Evolutionary conservation across 1,140 invertebrate species (phyloP), one percentile per base, ranked within the genome.

Genomic region (Platorchestia sp.): DNA sequence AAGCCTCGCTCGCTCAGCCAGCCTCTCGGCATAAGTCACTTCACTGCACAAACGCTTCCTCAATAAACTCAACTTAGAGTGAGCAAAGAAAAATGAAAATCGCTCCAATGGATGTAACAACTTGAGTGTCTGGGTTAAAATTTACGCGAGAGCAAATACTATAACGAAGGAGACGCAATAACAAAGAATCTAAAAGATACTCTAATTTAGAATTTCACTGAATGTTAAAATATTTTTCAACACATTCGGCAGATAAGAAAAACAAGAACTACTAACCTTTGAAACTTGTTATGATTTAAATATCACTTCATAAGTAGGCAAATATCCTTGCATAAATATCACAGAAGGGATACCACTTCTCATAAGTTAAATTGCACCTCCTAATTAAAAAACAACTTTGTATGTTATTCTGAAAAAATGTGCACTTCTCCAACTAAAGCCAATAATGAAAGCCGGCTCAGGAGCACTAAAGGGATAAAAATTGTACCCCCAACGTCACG

Each of bases 11-110:
- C 43, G 27, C 14, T 89, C 87, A 44, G 87, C 41, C 27, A 89
- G 27, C 27, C 41, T 44, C 87, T 41, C 36, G 0, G 3, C 42
- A 16, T 89, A 89, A 10, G 41, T 89, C 43, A 75, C 59, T 89
- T 42, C n/a, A 43, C n/a, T 5, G 43, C 87, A 10, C 5, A 44
- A 44, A 43, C n/a, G 14, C 27, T 42, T 42, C 41, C 43, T 44
- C n/a, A 89, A 43, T 89, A 89, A 89, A 89, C 10, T 89, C 87
- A 89, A 89, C 41, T 44, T 89, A 43, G 87, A 89, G 41, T 89
- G 41, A 41, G 27, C 6, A 22, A 42, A 42, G 14, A 89, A 42
- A 89, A 89, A 89, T 89, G 87, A 10, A 36, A 42, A 89, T 1
- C 7, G 41, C 10, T 6, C 3, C 7, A 44, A 16, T 75, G 27